Evolutionary conservation across 2,888 invertebrate genomes (phyloP), one percentile per base, ranked within the genome.

Genomic region (Atrina japonica): DNA sequence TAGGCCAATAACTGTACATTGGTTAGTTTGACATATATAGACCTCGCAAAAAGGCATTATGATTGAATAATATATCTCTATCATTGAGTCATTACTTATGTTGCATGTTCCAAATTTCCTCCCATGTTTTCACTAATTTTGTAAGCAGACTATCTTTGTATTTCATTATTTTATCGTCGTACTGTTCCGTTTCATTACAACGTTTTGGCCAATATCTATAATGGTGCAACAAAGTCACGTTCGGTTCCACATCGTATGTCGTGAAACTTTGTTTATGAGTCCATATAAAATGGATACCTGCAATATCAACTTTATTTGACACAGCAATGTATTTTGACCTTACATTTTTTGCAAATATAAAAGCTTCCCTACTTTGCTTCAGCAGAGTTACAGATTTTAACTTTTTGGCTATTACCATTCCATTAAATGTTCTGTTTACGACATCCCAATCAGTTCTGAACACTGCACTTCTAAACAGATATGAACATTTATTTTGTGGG

Each of bases 281-380:
- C 76, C 77, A 80, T 11, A 82, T 68, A 29, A 77, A 73, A 55
- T 86, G 86, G 16, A 86, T 81, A 16, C 83, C 81, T 11, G 83
- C 76, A 1, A 66, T 69, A 14, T 74, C 73, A 6, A 82, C 78
- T 6, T 45, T 35, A 1, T 23, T n/a, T 2, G 86, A 81, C 35
- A 77, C 70, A 1, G 81, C 73, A 16, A 86, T 80, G 29, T 76
- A 79, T 66, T 86, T 86, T 16, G 85, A 82, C 16, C 86, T 68
- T 5, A 41, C 29, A 61, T 56, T 59, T 18, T 50, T 43, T 0
- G 65, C 70, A 25, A 75, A 73, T n/a, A 80, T 64, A 7, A 61
- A 64, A 1, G 25, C 45, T 66, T 86, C 85, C 41, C 79, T 75
- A 16, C 64, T 41, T 21, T 75, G 63, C 59, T 77, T 78, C 27